Conservation (phyloP, 2,888 invertebrate genomes). For the Digitonthophagus gazella region DNA sequence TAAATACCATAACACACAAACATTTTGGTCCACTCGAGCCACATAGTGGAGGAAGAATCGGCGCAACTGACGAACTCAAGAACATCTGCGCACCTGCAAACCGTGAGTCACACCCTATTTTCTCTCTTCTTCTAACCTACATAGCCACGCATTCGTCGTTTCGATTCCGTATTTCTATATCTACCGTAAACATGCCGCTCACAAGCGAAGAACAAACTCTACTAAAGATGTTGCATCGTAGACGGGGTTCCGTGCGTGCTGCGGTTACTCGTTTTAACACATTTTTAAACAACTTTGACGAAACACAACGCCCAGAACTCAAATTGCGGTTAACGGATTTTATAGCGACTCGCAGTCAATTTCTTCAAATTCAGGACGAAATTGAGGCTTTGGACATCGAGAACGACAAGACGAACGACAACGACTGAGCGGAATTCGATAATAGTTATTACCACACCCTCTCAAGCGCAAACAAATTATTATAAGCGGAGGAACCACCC, state of each 20-base stretch:
- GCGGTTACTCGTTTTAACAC: conserved; percentile 1
- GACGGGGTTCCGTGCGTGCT: background rate
- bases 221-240: background rate
- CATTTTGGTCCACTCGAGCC: no score
- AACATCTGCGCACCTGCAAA: no score
- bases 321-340: background rate
- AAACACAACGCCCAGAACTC: background rate
- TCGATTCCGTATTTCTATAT: no score
- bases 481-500: background rate
- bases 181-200: no score
- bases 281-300: background rate
- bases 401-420: background rate
- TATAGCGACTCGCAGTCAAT: background rate
- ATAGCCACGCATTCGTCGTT: no score
- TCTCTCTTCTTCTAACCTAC: no score
- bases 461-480: background rate
- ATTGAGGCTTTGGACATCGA: background rate
- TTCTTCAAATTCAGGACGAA: background rate
- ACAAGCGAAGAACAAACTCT: background rate
- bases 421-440: background rate
- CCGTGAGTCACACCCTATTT: no score
- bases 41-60: no score
- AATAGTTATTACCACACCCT: conserved; percentile 4
- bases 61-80: no score
- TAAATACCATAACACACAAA: no score